Base-by-base conservation (phyloP, 2,113 vertebrate genomes). In the Osmerus mordax region DNA sequence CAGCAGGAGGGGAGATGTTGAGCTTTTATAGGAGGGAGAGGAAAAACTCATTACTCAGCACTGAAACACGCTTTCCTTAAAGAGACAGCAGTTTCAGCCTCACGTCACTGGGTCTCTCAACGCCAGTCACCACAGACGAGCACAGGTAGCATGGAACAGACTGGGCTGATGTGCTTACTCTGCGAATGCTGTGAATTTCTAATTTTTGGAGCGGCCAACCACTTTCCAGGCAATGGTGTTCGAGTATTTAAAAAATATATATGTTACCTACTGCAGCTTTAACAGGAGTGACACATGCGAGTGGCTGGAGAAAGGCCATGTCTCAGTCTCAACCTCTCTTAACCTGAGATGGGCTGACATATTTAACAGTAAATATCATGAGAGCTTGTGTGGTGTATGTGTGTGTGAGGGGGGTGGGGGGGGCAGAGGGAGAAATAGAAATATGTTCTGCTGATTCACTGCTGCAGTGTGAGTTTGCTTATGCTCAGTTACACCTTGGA, bases 381-480 rank as follows among this genome's bases (percentile, higher is more conserved):
- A 21, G 29, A 61, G 47, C 36, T 56, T 5, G 16, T 19, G n/a
- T 4, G 25, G 9, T 8, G 28, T 47, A 9, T 65, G 63, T 41
- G 51, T 52, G 65, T 7, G 9, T 77, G 53, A 28, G 75, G 65
- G 8, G 53, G 29, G 25, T 3, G 2, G 2, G 25, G 73, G 71
- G 76, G 77, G 78, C 23, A 55, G n/a, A 56, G 55, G 4, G n/a
- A 56, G 55, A n/a, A 4, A 56, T 8, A 0, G 15, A 1, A 56
- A 19, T 51, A 70, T 74, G 77, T 86, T 86, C 79, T 90, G 90
- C 89, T 89, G 89, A 90, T 90, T 78, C 78, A 80, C 64, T 90
- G 81, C 89, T 89, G 90, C 86, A 89, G 88, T 88, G 87, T 87
- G 87, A 88, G 88, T 88, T 87, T 87, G 88, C 89, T 89, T 82